phyloP scores from a whole-genome alignment of 2,113 vertebrate genomes.

The Bambusicola thoracicus region DNA sequence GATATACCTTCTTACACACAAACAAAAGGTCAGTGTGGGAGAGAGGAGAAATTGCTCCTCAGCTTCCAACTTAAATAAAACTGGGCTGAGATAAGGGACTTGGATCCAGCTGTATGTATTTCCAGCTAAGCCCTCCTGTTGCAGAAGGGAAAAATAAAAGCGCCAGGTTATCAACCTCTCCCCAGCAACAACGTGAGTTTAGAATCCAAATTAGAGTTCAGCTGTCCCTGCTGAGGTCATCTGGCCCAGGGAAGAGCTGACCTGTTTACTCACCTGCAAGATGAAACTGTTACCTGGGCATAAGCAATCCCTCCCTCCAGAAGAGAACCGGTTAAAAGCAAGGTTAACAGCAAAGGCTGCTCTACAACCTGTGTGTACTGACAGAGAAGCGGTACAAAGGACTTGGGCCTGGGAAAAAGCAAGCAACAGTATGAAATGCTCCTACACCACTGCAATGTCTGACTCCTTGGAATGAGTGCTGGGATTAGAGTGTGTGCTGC shows the following conservation, averaged over 20 bases:
- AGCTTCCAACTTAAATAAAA: background rate
- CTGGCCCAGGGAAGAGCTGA: background rate
- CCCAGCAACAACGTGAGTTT: background rate
- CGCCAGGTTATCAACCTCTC: background rate
- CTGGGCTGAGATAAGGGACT: background rate
- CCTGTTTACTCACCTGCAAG: conserved; percentile 21
- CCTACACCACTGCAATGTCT: conserved; percentile 16
- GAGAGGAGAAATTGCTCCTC: conserved; percentile 59
- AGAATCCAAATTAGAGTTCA: background rate
- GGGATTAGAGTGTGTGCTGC: conserved; percentile 44
- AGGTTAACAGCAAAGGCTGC: conserved; percentile 17
- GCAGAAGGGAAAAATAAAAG: background rate
- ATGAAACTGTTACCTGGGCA: conserved; percentile 20
- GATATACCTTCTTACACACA: conserved; percentile 34
- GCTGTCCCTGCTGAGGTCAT: background rate
- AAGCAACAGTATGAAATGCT: conserved; percentile 16
- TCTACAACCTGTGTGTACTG: background rate
- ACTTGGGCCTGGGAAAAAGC: conserved; percentile 37
- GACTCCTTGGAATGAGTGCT: conserved; percentile 47
- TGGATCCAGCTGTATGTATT: background rate
- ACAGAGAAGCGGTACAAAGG: background rate
- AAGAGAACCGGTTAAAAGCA: background rate
- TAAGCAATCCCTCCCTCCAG: conserved; percentile 12
- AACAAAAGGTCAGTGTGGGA: conserved; percentile 59
- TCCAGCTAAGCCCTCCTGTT: background rate